These are phyloP conservation scores for Nibea albiflora DNA, from an alignment of 2,113 vertebrate genomes.

Conservation along the genomic window DNA sequence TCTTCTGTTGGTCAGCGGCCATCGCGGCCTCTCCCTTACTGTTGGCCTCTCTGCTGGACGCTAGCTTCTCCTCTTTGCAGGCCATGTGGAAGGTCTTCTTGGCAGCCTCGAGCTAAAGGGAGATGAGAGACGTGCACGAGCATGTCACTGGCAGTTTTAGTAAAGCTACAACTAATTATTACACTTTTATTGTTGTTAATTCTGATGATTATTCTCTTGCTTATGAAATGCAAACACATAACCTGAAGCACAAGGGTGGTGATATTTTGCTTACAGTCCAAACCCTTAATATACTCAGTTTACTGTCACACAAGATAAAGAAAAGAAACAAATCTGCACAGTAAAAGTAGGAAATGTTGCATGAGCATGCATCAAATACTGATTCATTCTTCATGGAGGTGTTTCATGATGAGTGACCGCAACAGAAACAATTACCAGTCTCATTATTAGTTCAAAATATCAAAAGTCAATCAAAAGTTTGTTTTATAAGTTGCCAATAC, in stretches of 20 bases:
- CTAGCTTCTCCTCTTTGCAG: slow-evolving; percentile 97
- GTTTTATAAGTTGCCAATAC: too few species aligned
- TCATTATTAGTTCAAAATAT: too few species aligned
- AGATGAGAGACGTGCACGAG: neutral
- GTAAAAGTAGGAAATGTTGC: too few species aligned
- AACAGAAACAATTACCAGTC: too few species aligned
- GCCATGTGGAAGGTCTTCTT: slow-evolving; percentile 95
- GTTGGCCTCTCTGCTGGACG: slow-evolving; percentile 90
- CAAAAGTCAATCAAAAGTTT: too few species aligned
- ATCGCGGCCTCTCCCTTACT: slow-evolving; percentile 90
- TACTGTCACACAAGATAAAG: neutral
- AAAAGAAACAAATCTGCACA: neutral
- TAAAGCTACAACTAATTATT: neutral
- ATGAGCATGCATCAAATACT: too few species aligned
- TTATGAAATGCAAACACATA: too few species aligned
- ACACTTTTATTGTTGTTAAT: neutral
- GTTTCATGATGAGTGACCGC: neutral
- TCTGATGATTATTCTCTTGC: neutral
- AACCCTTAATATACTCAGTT: neutral
- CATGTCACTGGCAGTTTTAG: neutral
- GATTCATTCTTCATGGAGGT: neutral
- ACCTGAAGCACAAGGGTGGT: too few species aligned
- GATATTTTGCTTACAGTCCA: neutral
- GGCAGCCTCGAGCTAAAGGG: slow-evolving; percentile 89
- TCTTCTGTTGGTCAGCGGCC: slow-evolving; percentile 93